Percentiles rank a stretch among this genome's conserved stretches.
Evolutionary conservation across 2,113 vertebrate species (phyloP).

Genomic region (Calidris pugnax): DNA sequence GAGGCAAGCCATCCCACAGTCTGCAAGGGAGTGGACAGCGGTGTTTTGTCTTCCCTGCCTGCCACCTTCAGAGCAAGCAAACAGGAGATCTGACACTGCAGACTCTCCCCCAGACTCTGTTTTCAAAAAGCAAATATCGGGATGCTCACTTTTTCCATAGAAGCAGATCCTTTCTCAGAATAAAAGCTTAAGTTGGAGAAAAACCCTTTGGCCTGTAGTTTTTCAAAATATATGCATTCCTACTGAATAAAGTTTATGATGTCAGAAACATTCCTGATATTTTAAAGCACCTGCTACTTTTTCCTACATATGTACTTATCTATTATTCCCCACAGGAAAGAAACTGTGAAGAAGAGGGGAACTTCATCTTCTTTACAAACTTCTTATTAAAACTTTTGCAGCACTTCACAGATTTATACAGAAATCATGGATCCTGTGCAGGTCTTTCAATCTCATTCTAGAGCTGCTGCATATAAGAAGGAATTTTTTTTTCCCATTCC

Average conservation of each 20-base stretch:
- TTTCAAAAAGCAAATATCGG: neutral
- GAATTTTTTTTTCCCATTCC: no score
- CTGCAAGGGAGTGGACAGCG: neutral
- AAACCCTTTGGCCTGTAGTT: neutral
- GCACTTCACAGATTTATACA: neutral
- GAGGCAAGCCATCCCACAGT: neutral
- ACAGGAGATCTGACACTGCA: neutral
- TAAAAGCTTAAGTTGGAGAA: neutral
- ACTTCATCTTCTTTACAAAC: neutral
- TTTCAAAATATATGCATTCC: neutral
- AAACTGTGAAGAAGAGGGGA: neutral
- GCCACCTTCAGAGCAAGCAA: rapidly evolving
- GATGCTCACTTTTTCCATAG: neutral
- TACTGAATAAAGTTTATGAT: neutral
- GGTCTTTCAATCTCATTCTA: neutral
- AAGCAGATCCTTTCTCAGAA: neutral
- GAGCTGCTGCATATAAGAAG: neutral
- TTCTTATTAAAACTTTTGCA: neutral
- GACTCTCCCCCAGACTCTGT: neutral
- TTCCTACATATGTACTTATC: neutral
- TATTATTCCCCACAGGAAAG: neutral
- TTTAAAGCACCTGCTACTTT: neutral
- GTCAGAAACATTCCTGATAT: neutral
- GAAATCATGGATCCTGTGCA: neutral
- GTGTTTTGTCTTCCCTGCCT: neutral